Conservation (phyloP, 2,888 invertebrate species). For the Pantelozetes paolii region DNA sequence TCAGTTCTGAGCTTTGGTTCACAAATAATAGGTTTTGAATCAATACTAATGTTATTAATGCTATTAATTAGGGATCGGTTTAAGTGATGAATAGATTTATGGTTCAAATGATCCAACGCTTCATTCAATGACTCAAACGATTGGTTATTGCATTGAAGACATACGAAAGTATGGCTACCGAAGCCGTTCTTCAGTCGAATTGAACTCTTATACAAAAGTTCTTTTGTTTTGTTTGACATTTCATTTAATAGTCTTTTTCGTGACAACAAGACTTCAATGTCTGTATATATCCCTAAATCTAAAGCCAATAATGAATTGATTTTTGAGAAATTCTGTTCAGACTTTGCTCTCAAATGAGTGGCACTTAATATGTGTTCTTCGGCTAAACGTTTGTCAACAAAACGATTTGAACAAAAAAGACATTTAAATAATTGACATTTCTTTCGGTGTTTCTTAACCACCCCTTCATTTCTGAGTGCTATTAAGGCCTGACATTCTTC, state of each 20-base stretch:
- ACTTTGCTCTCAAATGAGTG: background rate
- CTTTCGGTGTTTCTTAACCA: background rate
- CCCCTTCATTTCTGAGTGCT: background rate
- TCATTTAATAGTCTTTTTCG: background rate
- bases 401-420: background rate
- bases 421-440: background rate
- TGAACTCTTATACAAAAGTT: background rate
- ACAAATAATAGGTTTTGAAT: background rate
- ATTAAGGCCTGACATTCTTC: background rate
- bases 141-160: background rate
- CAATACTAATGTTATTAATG: background rate
- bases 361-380: conserved; percentile 7
- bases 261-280: background rate
- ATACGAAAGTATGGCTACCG: conserved; percentile 7
- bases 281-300: background rate
- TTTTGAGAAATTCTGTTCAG: background rate
- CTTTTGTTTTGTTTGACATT: background rate
- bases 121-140: background rate
- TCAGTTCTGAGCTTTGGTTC: background rate
- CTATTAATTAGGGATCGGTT: background rate
- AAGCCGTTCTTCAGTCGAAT: conserved; percentile 24
- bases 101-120: background rate
- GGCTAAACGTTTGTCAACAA: background rate
- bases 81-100: background rate
- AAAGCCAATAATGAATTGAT: background rate